Evolutionary conservation across 2,797 vertebrate species (phyloP).

Genomic region (Craterocephalus amniculus): DNA sequence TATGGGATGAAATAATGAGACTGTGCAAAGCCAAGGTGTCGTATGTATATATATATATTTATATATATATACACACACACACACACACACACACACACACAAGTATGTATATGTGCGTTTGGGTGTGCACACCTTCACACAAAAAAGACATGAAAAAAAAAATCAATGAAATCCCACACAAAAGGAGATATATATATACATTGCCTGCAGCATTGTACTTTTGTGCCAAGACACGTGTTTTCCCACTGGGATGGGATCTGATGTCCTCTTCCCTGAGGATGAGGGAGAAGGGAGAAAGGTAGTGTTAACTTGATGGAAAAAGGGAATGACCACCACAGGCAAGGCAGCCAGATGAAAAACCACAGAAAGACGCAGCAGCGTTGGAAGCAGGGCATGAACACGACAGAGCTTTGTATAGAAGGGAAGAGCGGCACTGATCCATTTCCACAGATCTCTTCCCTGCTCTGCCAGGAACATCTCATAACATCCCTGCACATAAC

Average conservation of each 20-base stretch:
- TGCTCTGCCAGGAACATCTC: slow-evolving; percentile 35
- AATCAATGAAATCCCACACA: slow-evolving; percentile 78
- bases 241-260: slow-evolving; percentile 64
- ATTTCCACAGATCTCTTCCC: slow-evolving; percentile 26
- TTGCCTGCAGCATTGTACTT: slow-evolving; percentile 76
- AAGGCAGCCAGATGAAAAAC: slow-evolving; percentile 52
- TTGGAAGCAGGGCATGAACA: slow-evolving; percentile 36
- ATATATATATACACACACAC: neutral
- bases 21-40: slow-evolving; percentile 41
- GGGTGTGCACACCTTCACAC: slow-evolving; percentile 25
- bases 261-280: slow-evolving; percentile 59
- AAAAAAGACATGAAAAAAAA: slow-evolving; percentile 47
- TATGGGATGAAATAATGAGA: slow-evolving; percentile 65
- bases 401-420: slow-evolving; percentile 51
- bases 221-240: slow-evolving; percentile 69
- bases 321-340: slow-evolving; percentile 51
- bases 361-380: slow-evolving; percentile 48
- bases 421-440: slow-evolving; percentile 44
- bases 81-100: neutral
- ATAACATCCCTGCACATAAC: slow-evolving; percentile 40
- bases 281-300: slow-evolving; percentile 53
- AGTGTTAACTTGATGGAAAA: slow-evolving; percentile 50
- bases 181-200: slow-evolving; percentile 77
- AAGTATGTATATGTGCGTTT: neutral
- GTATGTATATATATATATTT: slow-evolving; percentile 32